Evolutionary conservation across 1,140 invertebrate species (phyloP).

Genomic region (Apis mellifera): Amel_HAv3.1 CM009938.2:2795501-2796000

Average conservation of each 20-base stretch:
- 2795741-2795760: not conserved
- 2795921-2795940: not conserved
- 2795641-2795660: too few relatives aligned
- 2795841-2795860: not conserved
- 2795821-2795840: not conserved
- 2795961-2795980: not conserved
- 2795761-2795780: not conserved
- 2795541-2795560: not conserved
- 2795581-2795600: not conserved
- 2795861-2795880: not conserved
- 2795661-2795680: too few relatives aligned
- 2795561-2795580: not conserved
- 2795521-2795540: not conserved
- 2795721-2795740: not conserved
- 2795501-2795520: constrained; percentile 8
- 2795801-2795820: not conserved
- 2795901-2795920: not conserved
- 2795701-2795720: not conserved
- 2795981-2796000: not conserved
- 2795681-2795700: not conserved
- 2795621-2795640: not conserved
- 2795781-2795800: not conserved
- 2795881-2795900: not conserved
- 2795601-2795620: not conserved
- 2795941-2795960: not conserved